A percentile compares a stretch with the other conserved stretches of the same genome.
These are phyloP conservation scores for Acanthoscelides obtectus DNA, from an alignment of 2,888 invertebrate genomes.

Conservation along the genomic window DNA sequence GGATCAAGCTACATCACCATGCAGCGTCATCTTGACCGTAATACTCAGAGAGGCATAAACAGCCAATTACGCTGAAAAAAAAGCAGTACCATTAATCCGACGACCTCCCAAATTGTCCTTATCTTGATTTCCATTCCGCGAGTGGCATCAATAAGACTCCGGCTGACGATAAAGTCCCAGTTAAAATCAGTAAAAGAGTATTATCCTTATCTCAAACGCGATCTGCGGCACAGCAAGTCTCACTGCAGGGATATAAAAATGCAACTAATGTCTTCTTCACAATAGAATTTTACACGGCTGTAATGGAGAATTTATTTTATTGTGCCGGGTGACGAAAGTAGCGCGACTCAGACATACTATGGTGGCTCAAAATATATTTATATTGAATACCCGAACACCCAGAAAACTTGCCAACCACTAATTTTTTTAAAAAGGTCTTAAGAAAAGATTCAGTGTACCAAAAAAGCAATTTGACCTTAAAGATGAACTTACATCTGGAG, in stretches of 20 bases:
- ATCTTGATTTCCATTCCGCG: not conserved
- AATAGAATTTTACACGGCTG: not conserved
- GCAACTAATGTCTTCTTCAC: not conserved
- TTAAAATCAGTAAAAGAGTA: not conserved
- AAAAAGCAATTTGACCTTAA: too few relatives aligned
- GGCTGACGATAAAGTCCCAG: not conserved
- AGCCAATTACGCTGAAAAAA: not conserved
- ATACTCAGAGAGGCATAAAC: not conserved
- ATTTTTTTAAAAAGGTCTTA: too few relatives aligned
- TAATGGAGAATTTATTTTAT: not conserved
- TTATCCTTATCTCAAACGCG: not conserved
- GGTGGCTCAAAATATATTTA: too few relatives aligned
- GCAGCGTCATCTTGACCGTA: not conserved
- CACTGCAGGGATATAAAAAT: not conserved
- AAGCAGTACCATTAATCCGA: not conserved
- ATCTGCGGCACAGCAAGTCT: not conserved
- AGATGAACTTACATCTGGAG: too few relatives aligned
- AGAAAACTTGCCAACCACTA: too few relatives aligned
- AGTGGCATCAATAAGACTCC: not conserved
- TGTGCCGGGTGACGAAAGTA: too few relatives aligned
- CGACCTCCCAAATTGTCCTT: not conserved
- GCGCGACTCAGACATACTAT: too few relatives aligned
- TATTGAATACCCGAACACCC: too few relatives aligned
- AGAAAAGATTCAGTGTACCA: too few relatives aligned
- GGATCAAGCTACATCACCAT: too few relatives aligned